Conservation (phyloP, 2,797 vertebrate genomes). For the Nannoperca obscura region DNA sequence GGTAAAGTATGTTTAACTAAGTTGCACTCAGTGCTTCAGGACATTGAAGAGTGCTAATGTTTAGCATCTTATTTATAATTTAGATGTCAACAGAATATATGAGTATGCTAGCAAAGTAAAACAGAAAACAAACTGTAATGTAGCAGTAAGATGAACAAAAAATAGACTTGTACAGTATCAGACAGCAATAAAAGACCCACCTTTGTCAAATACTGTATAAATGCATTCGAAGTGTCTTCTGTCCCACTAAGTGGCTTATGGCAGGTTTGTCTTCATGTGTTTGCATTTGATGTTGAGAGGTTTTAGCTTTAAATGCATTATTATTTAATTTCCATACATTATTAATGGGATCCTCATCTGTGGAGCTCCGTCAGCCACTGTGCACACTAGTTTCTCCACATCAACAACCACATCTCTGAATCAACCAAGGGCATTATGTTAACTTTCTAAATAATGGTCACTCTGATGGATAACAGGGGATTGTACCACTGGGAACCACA, state of each 20-base stretch:
- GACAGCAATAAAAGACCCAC: neutral
- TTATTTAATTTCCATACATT: slow-evolving; percentile 22
- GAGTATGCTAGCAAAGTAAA: slow-evolving; percentile 24
- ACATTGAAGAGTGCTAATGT: slow-evolving; percentile 39
- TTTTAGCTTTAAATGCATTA: slow-evolving; percentile 17
- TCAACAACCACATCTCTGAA: slow-evolving; percentile 8
- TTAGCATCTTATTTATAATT: slow-evolving; percentile 27
- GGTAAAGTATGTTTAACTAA: slow-evolving; percentile 57
- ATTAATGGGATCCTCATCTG: neutral
- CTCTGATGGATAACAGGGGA: neutral
- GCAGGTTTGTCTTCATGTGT: slow-evolving; percentile 13
- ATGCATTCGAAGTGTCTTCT: neutral
- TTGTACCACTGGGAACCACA: slow-evolving; percentile 1
- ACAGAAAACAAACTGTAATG: slow-evolving; percentile 41
- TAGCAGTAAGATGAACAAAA: slow-evolving; percentile 7
- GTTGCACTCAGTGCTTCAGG: slow-evolving; percentile 38
- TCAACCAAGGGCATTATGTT: neutral
- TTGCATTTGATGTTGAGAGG: slow-evolving; percentile 30
- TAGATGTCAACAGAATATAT: slow-evolving; percentile 7
- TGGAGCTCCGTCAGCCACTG: neutral
- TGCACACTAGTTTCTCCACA: neutral
- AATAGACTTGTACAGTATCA: slow-evolving; percentile 3
- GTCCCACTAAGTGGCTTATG: neutral
- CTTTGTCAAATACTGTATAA: neutral
- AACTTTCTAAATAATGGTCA: slow-evolving; percentile 5